Base-by-base conservation (phyloP, 2,888 invertebrate genomes). In the Exocentrus adspersus region DNA sequence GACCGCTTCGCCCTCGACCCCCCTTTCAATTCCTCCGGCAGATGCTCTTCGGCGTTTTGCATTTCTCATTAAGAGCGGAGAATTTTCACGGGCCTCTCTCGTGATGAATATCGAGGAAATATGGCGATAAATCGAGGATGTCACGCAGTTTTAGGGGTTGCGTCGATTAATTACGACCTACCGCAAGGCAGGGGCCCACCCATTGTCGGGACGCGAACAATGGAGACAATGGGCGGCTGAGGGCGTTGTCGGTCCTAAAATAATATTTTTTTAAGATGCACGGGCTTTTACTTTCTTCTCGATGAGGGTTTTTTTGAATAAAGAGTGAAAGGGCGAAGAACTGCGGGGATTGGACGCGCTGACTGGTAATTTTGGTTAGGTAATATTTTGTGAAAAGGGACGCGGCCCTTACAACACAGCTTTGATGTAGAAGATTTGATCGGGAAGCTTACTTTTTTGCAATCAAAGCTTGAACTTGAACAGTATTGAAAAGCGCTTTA, bases 111-210 rank as follows among this genome's bases (percentile, higher is more conserved):
- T 57, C 20, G 17, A 42, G 56, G n/a, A 32, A 46, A 46, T 45
- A 57, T 24, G 32, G 30, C 46, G 32, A 46, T 57, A 57, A 57
- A 57, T 57, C 32, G 14, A 16, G 12, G n/a, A 45, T 45, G 56
- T 17, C 56, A 56, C 30, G 42, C 16, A 12, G 45, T 30, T 30
- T n/a, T 24, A 45, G 56, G 28, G 19, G 12, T 32, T 45, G 45
- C 9, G 12, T 16, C 19, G 17, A 68, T 65, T 63, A 63, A 65
- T 68, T 61, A 21, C 32, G 60, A 68, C 68, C 63, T 43, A 62
- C 68, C 50, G 60, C 67, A 62, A 63, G 28, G 62, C 14, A 48
- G 7, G 21, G 51, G 45, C 24, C 50, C 24, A 32, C 54, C 51
- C 46, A 60, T 65, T 60, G 60, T 59, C 46, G 42, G n/a, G 32